Base-by-base conservation (phyloP, 2,888 invertebrate species). In the Coenonympha arcania region DNA sequence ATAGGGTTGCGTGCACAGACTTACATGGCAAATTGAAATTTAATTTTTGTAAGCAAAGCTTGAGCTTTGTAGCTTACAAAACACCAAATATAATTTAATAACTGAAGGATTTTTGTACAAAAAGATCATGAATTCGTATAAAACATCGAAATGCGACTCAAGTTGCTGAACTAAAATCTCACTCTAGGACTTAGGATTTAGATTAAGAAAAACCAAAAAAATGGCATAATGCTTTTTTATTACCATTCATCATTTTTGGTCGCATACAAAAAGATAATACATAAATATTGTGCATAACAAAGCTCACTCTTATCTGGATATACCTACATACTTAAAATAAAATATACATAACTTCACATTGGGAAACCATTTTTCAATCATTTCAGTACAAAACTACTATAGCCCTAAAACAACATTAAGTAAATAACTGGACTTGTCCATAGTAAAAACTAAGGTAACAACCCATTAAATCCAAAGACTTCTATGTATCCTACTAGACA, bases 261-360 rank as follows among this genome's bases (percentile, higher is more conserved):
- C 56, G 69, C 71, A 68, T 76, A 76, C 65, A 74, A 72, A 74
- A 72, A 57, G 64, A 43, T 58, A 67, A 54, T 40, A 52, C 45
- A 63, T 44, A 64, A n/a, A 60, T 16, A 62, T 64, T 63, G 65
- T 57, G 72, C 71, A 70, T 69, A 69, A 70, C 55, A 68, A 70
- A 62, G 62, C 62, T 60, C 55, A 59, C 58, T 57, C 55, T 63
- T 56, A 58, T 58, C 61, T 39, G 26, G 46, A 40, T 4, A 28
- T 37, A 30, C 40, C 20, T 37, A 47, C 43, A 46, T 22, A 33
- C 40, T 33, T 8, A 26, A 40, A 4, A 8, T 33, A 40, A 22
- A 48, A 41, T 52, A 37, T 57, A 54, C 45, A 52, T 34, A 37
- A 44, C 15, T 33, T 50, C 39, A 56, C 46, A 56, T 56, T 46